Evolutionary conservation across 92 coral and sea anemone genomes (phyloP).

Genomic region (Scolanthus callimorphus): DNA sequence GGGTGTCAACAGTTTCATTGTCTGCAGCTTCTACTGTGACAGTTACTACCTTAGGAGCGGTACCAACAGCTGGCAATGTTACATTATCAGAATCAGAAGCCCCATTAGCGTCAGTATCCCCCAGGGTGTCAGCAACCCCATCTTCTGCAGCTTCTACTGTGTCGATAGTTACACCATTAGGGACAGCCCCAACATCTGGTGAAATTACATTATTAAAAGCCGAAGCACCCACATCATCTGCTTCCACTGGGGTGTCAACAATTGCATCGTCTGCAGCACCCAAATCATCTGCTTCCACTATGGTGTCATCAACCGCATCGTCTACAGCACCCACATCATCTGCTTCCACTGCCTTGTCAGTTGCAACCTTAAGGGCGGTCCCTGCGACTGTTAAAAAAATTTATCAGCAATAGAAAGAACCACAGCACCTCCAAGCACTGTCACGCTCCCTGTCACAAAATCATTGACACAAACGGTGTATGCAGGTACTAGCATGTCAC

Average conservation of each 20-base stretch:
- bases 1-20: not conserved
- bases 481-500: not conserved
- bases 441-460: not conserved
- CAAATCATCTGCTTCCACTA: no score
- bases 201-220: no score
- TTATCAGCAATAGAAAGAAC: no score
- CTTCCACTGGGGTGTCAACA: no score
- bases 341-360: no score
- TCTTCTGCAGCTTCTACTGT: not conserved
- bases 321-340: no score
- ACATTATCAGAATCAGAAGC: not conserved
- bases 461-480: not conserved
- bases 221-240: no score
- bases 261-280: no score
- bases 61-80: not conserved
- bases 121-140: not conserved
- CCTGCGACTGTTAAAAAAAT: conserved; percentile 18
- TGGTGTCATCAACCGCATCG: no score
- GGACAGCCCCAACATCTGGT: not conserved
- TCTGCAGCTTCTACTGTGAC: not conserved
- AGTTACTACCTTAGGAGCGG: not conserved
- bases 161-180: not conserved
- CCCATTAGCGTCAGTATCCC: not conserved
- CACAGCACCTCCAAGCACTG: not conserved
- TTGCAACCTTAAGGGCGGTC: no score